Evolutionary conservation across 2,113 vertebrate genomes (phyloP).

Genomic region (Gasterosteus aculeatus): DNA sequence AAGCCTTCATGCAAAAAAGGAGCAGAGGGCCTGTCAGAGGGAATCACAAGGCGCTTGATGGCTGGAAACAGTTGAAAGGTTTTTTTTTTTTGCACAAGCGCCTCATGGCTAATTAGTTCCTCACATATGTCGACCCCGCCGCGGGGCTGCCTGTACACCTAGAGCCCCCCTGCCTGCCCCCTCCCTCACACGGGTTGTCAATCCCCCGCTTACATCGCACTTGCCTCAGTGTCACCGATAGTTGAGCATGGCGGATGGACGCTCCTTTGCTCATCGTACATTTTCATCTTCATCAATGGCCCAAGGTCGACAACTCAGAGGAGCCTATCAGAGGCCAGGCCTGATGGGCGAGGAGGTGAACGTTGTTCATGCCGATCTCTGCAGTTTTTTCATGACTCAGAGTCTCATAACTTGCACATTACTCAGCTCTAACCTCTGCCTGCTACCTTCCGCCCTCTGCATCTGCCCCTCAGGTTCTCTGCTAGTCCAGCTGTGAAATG

Average conservation of each 20-base stretch:
- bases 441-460: slow-evolving; percentile 6
- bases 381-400: slow-evolving; percentile 51
- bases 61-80: slow-evolving; percentile 52
- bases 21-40: slow-evolving; percentile 44
- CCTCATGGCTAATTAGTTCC: slow-evolving; percentile 51
- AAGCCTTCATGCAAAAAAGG: slow-evolving; percentile 48
- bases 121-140: slow-evolving; percentile 28
- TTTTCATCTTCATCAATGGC: slow-evolving; percentile 14
- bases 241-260: not conserved
- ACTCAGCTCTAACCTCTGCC: slow-evolving; percentile 54
- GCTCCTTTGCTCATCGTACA: not conserved
- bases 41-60: slow-evolving; percentile 51
- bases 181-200: slow-evolving; percentile 26
- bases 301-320: slow-evolving; percentile 40
- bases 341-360: slow-evolving; percentile 29
- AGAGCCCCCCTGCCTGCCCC: not conserved
- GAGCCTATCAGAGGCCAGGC: slow-evolving; percentile 35
- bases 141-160: slow-evolving; percentile 25
- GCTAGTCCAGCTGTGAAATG: slow-evolving; percentile 47
- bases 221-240: slow-evolving; percentile 30
- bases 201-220: slow-evolving; percentile 29
- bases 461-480: slow-evolving; percentile 7
- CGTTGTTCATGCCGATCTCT: slow-evolving; percentile 24
- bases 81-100: slow-evolving; percentile 24
- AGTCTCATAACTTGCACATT: slow-evolving; percentile 55